phyloP scores from a whole-genome alignment of 1,140 invertebrate genomes.

The Venustaconcha ellipsiformis region DNA sequence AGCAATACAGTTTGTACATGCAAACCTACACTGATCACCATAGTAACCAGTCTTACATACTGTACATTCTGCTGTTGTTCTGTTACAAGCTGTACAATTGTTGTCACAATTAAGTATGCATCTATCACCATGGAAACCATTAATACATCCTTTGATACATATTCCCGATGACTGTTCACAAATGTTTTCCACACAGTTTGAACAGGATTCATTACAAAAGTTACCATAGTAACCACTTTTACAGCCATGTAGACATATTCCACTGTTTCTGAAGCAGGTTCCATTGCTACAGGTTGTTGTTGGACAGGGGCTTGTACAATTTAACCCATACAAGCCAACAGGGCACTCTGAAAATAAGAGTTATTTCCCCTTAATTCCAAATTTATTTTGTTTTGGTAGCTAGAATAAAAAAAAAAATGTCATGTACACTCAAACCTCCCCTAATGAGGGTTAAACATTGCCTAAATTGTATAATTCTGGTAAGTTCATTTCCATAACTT shows the following conservation, averaged over 20 bases:
- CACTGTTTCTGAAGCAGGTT: neutral
- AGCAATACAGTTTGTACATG: constrained; percentile 14
- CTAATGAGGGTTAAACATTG: too few relatives aligned
- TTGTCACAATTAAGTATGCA: neutral
- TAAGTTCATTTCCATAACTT: too few relatives aligned
- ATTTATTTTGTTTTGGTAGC: too few relatives aligned
- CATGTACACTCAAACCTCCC: too few relatives aligned
- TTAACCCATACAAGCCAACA: too few relatives aligned
- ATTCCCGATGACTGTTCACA: neutral
- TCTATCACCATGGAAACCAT: neutral
- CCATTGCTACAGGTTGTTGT: neutral
- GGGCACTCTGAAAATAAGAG: too few relatives aligned
- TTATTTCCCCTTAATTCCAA: too few relatives aligned
- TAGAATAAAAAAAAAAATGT: too few relatives aligned
- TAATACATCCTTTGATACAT: constrained; percentile 2
- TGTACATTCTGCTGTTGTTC: constrained; percentile 10
- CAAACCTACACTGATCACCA: constrained; percentile 15
- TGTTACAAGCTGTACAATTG: constrained; percentile 9
- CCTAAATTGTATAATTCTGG: too few relatives aligned
- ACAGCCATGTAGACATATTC: neutral
- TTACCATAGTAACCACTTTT: constrained; percentile 1
- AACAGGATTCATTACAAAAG: neutral
- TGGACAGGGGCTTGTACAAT: too few relatives aligned
- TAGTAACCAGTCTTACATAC: constrained; percentile 5
- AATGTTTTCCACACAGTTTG: neutral